Evolutionary conservation across 1,140 invertebrate genomes (phyloP), one percentile per base, ranked within the genome.

Genomic region (Zaprionus lachaisei): DNA sequence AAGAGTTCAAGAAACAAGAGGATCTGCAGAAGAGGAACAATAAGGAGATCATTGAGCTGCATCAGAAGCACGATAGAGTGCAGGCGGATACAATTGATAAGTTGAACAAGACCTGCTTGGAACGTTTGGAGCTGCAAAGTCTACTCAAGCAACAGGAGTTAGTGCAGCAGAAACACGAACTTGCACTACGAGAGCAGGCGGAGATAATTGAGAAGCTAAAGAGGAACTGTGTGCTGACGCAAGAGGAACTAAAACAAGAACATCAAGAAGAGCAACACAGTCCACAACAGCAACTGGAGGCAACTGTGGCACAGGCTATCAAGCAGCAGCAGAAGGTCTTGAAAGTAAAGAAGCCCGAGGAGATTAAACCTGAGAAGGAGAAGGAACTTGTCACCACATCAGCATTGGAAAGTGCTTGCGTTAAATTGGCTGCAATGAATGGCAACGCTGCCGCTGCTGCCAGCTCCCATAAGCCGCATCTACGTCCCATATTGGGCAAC

Each of bases 401-500:
- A 51, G 12, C 17, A 20, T 26, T n/a, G 1, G 17, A 34, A 34
- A 38, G 5, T 14, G 28, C 38, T n/a, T 4, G 41, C 5, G n/a
- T 15, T 6, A 22, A 58, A 14, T 15, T 34, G 26, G 6, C 61
- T 20, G 12, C 41, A 5, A 82, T 66, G 73, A 72, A 81, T 26
- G 62, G 31, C 9, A 72, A 69, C 3, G 63, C 31, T 44, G 75
- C 58, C 5, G 28, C 51, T 11, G 57, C 75, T 12, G 31, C 31
- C 31, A 63, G 64, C 17, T 44, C 56, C 0, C 67, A 74, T 49
- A 87, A 87, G 5, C 78, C 72, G 0, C 57, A 77, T 4, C 37
- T 90, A 26, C 84, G 84, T 34, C 74, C 84, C 31, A 89, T 89
- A 6, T 47, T 89, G 26, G 84, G 84, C 5, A 79, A 89, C 24